Percentiles rank a stretch among this genome's conserved stretches.
Conservation (phyloP, 2,888 invertebrate species). For the Ellobium chinense region DNA sequence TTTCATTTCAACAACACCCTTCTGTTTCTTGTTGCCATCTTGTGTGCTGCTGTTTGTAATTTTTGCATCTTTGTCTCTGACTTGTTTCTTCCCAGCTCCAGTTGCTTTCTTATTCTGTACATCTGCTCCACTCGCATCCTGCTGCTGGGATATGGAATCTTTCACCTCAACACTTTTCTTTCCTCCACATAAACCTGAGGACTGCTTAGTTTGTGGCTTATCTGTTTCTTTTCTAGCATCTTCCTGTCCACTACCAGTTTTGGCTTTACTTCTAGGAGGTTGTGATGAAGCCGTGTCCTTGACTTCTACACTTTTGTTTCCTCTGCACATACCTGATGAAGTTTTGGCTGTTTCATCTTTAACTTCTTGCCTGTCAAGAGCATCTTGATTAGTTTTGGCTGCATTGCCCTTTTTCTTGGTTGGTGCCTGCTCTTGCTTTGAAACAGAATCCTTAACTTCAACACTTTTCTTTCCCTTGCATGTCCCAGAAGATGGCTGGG, state of each 20-base stretch:
- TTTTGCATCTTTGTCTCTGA: not conserved
- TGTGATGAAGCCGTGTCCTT: not conserved
- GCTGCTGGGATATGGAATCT: not conserved
- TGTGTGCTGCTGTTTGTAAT: too few species aligned
- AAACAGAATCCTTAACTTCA: constrained; percentile 11
- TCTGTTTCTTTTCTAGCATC: not conserved
- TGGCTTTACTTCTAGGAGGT: not conserved
- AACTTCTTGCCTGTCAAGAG: too few species aligned
- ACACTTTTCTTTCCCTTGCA: constrained; percentile 20
- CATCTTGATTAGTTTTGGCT: too few species aligned
- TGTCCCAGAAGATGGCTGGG: not conserved
- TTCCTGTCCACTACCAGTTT: not conserved
- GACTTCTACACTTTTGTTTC: not conserved
- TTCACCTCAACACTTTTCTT: constrained; percentile 25
- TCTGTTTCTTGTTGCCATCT: not conserved
- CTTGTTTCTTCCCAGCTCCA: not conserved
- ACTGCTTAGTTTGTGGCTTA: too few species aligned
- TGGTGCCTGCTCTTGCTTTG: too few species aligned
- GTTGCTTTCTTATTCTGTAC: not conserved
- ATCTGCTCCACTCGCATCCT: not conserved
- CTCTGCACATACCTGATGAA: too few species aligned
- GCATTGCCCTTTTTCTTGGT: too few species aligned
- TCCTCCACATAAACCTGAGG: not conserved
- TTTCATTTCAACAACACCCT: not conserved
- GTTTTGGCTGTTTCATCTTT: too few species aligned